A percentile compares a stretch with the other conserved stretches of the same genome.
Conservation (phyloP, 2,888 invertebrate species). For the Tipula helvola region DNA sequence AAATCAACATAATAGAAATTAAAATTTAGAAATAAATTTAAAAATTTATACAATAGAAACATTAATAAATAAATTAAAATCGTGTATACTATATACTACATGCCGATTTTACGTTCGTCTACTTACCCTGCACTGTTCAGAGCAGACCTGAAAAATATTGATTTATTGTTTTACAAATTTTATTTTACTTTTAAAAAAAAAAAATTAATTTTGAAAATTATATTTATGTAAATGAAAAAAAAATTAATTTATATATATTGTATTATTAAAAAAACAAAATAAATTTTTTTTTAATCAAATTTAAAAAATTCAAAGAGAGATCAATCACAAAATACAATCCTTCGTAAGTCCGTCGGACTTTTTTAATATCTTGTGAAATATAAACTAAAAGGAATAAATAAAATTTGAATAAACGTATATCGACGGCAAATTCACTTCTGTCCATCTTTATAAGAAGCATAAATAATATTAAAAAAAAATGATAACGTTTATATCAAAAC, state of each 20-base stretch:
- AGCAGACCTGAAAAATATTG: constrained; percentile 4
- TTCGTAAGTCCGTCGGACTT: not conserved
- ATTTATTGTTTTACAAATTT: not conserved
- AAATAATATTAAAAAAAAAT: not conserved
- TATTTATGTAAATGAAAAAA: not conserved
- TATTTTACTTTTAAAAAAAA: not conserved
- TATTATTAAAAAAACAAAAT: not conserved
- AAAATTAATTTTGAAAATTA: not conserved
- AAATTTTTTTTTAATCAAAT: not conserved
- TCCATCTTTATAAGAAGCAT: not conserved
- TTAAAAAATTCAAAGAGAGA: not conserved
- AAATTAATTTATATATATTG: not conserved
- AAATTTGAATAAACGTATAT: not conserved
- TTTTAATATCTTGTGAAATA: not conserved
- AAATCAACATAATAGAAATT: not conserved
- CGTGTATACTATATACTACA: not conserved
- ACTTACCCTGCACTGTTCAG: constrained; percentile 4
- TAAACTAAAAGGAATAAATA: not conserved
- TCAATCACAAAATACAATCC: not conserved
- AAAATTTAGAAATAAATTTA: not conserved
- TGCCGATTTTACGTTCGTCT: not conserved
- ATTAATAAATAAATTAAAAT: not conserved
- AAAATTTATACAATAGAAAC: not conserved
- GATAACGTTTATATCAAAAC: not conserved
- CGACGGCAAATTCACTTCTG: not conserved